Conservation (phyloP, 1,140 invertebrate genomes). For the Zaprionus vittiger region DNA sequence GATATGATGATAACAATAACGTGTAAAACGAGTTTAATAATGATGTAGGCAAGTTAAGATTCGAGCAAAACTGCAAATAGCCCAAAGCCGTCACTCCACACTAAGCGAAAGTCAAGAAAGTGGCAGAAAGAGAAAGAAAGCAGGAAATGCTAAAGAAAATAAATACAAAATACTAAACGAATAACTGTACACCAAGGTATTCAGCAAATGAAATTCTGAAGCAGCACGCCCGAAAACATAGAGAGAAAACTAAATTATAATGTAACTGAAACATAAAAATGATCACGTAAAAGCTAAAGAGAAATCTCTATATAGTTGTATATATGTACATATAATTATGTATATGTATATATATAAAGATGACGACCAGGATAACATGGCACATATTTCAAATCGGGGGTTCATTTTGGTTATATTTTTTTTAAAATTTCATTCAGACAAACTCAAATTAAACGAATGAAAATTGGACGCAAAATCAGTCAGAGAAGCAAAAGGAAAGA, state of each 20-base stretch:
- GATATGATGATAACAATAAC: conserved; percentile 59
- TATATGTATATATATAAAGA: background rate
- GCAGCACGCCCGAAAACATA: conserved; percentile 34
- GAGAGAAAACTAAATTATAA: background rate
- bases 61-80: conserved; percentile 64
- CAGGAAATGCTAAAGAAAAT: conserved; percentile 25
- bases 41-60: conserved; percentile 33
- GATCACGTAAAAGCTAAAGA: conserved; percentile 5
- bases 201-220: conserved; percentile 32
- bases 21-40: conserved; percentile 61
- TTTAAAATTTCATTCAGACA: conserved; percentile 20
- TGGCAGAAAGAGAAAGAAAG: conserved; percentile 35
- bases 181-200: conserved; percentile 38
- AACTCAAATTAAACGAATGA: conserved; percentile 29
- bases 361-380: background rate
- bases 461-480: conserved; percentile 35
- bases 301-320: conserved; percentile 7
- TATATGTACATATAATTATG: conserved; percentile 27
- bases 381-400: background rate
- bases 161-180: conserved; percentile 27
- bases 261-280: background rate
- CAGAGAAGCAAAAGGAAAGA: conserved; percentile 30
- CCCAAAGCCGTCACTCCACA: conserved; percentile 36
- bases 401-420: background rate
- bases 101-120: conserved; percentile 3